Conservation (phyloP, 2,888 invertebrate species). For the Pheosia gnoma region DNA sequence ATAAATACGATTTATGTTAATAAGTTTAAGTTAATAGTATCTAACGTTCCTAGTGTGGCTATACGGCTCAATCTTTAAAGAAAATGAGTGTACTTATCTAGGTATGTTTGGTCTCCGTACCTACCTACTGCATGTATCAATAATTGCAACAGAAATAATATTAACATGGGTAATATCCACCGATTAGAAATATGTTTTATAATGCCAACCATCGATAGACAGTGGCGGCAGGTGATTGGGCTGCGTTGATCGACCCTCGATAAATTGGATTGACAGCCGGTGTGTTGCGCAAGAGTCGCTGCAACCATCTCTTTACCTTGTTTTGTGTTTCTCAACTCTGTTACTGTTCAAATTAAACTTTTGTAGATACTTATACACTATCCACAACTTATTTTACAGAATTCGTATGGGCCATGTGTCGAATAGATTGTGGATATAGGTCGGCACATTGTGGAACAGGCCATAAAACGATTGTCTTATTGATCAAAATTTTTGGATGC, state of each 20-base stretch:
- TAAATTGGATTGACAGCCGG: slow-evolving; percentile 63
- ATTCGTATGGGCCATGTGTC: too few relatives aligned
- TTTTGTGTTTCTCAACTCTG: slow-evolving; percentile 36
- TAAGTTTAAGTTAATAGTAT: too few relatives aligned
- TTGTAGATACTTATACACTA: neutral
- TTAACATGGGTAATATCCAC: slow-evolving; percentile 6
- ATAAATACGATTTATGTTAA: too few relatives aligned
- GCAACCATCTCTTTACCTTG: slow-evolving; percentile 27
- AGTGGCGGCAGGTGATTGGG: slow-evolving; percentile 54
- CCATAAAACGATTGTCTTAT: too few relatives aligned
- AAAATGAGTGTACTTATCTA: too few relatives aligned
- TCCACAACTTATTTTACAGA: neutral
- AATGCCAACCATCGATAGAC: slow-evolving; percentile 48
- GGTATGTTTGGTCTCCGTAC: too few relatives aligned
- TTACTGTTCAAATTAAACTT: neutral
- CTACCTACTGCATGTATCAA: neutral
- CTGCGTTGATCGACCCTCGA: slow-evolving; percentile 53
- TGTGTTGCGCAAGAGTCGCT: slow-evolving; percentile 45
- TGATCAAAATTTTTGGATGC: too few relatives aligned
- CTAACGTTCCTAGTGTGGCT: too few relatives aligned
- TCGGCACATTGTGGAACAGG: too few relatives aligned
- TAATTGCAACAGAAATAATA: neutral
- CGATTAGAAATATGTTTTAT: slow-evolving; percentile 43
- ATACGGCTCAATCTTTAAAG: too few relatives aligned
- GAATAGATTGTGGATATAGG: too few relatives aligned